Evolutionary conservation across 1,140 invertebrate genomes (phyloP), one percentile per base, ranked within the genome.

Genomic region (Drosophila bipectinata): DNA sequence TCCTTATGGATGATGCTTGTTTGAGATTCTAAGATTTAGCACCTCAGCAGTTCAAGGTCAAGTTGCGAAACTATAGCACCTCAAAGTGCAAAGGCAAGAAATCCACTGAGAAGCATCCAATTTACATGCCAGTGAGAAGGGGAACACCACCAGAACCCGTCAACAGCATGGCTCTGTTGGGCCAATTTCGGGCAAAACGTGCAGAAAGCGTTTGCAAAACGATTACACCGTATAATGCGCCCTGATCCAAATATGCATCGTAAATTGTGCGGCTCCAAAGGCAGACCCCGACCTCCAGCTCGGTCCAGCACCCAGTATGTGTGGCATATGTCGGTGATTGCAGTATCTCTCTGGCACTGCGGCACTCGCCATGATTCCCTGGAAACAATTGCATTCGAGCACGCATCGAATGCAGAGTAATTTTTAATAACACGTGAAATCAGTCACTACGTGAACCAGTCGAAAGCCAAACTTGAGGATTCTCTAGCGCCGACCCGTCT

Each of bases 391-490:
- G 73, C 73, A 62, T 58, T 67, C 58, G 63, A 69, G 78, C 60
- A 58, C 78, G 76, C 66, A 60, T 28, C 73, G 75, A 77, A 79
- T 79, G 69, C 53, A 51, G 49, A 37, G 26, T 30, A 84, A 84
- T 84, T 66, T 87, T 81, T 84, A 87, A 84, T 84, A 87, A 54
- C 58, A 71, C 81, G 82, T 84, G 82, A 67, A 87, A 73, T 63
- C 57, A 49, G 56, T 51, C 47, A 8, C 48, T 73, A 87, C 80
- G 77, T 83, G 80, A 72, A 69, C 48, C 64, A 49, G 26, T 76
- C 52, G 26, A 7, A 61, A 44, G 48, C 37, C 44, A 10, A 47
- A 10, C 44, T 15, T 6, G 4, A 47, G 12, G 14, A 44, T 24
- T 30, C 18, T 14, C 15, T 32, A 66, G 12, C 41, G 59, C 15